Base-by-base conservation (phyloP, 2,888 invertebrate genomes). In the Thera britannica region DNA sequence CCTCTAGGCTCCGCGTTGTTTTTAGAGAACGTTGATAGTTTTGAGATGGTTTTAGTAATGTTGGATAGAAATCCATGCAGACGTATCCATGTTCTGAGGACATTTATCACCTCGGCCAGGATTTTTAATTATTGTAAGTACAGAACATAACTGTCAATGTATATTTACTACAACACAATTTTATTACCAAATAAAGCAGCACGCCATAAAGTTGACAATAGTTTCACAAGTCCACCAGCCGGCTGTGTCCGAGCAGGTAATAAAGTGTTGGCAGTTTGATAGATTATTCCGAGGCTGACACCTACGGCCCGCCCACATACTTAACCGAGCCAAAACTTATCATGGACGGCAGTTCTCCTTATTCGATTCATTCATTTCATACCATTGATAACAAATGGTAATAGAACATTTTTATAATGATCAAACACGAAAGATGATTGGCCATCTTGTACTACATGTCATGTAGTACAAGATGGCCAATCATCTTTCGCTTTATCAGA, bases 241-340 rank as follows among this genome's bases (percentile, higher is more conserved):
- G 5, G 44, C 57, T 55, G 52, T 68, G 51, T 63, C n/a, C 38
- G 34, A 52, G 57, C 52, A 61, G 61, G 58, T 59, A 68, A 68
- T 68, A 68, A 64, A 69, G 70, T 69, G 72, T 66, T 72, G 72
- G 67, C 71, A 72, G 59, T 68, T 70, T 71, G 72, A 73, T 72
- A 71, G 70, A 73, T 73, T 56, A 62, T 67, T 69, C 56, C 70
- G 73, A 76, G 75, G 75, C 72, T 73, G 72, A 72, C 75, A 72
- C 75, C 75, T 73, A 76, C 76, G 61, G 51, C 55, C 67, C 75
- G 71, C 75, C 76, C 69, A 74, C 75, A 8, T 23, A 54, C 44
- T 34, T 58, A 8, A 48, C 49, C 63, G 66, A 66, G 76, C 71
- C 75, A 73, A 73, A 71, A 49, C 69, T 65, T 70, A 67, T 63